Conservation (phyloP, 2,797 vertebrate species). For the Antrozous pallidus region DNA sequence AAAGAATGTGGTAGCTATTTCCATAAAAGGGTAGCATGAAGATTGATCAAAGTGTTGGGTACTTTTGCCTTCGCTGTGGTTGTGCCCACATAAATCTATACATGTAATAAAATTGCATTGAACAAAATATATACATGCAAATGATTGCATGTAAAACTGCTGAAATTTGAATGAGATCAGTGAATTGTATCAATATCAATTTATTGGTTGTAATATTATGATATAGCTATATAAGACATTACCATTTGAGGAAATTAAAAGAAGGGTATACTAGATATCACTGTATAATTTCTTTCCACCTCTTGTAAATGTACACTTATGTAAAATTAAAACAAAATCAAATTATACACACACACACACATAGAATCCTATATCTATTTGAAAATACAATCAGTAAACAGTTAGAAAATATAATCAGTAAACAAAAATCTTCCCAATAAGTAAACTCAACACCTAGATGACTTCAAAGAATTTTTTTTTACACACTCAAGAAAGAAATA, state of each 20-base stretch:
- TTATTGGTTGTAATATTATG: background rate
- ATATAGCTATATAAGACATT: background rate
- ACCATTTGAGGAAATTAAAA: background rate
- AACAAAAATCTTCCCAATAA: background rate
- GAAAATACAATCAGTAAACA: background rate
- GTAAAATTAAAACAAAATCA: background rate
- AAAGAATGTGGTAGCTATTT: background rate
- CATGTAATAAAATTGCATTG: background rate
- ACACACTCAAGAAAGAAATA: background rate
- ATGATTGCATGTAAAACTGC: background rate
- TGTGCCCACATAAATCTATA: background rate
- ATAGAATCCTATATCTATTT: background rate
- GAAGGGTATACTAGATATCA: background rate
- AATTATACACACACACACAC: background rate
- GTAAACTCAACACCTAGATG: background rate
- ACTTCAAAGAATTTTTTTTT: background rate
- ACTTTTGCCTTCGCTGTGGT: background rate
- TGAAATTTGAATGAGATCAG: background rate
- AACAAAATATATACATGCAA: background rate
- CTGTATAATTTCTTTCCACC: background rate
- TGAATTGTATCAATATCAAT: background rate
- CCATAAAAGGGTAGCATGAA: background rate
- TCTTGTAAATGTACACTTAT: background rate
- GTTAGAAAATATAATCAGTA: background rate
- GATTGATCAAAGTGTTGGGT: background rate